Conservation (phyloP, 2,888 invertebrate species). For the Philereme transversata region DNA sequence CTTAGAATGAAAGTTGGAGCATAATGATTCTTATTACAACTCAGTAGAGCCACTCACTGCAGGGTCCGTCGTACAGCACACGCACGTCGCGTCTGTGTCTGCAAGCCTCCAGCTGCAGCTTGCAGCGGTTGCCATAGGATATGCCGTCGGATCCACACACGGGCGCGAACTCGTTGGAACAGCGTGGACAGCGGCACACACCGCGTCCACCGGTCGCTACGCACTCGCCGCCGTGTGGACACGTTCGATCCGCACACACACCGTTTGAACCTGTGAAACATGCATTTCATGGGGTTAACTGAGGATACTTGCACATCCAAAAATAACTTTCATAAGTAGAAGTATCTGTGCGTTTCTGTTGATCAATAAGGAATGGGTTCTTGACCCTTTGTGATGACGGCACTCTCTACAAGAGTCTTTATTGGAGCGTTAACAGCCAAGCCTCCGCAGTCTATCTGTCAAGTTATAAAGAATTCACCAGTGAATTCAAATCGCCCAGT, state of each 20-base stretch:
- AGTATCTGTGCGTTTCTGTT: too few species aligned
- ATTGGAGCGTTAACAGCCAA: too few species aligned
- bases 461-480: too few species aligned
- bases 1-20: background rate
- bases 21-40: slow-evolving; percentile 1
- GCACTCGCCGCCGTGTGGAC: slow-evolving; percentile 89
- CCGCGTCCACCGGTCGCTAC: slow-evolving; percentile 88
- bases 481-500: too few species aligned
- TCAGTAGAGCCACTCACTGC: slow-evolving; percentile 86
- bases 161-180: slow-evolving; percentile 92
- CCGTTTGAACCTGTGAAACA: slow-evolving; percentile 84
- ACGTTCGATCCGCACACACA: slow-evolving; percentile 87
- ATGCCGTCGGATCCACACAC: slow-evolving; percentile 93
- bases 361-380: too few species aligned
- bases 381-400: too few species aligned
- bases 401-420: too few species aligned
- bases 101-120: slow-evolving; percentile 91
- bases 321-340: too few species aligned
- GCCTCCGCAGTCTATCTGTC: too few species aligned
- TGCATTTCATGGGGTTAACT: too few species aligned
- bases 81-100: slow-evolving; percentile 88
- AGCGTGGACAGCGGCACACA: slow-evolving; percentile 92
- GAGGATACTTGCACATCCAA: too few species aligned
- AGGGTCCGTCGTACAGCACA: slow-evolving; percentile 91
- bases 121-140: slow-evolving; percentile 93